Evolutionary conservation across 2,113 vertebrate genomes (phyloP), one percentile per base, ranked within the genome.

Genomic region (Poeciliopsis turrubarensis): DNA sequence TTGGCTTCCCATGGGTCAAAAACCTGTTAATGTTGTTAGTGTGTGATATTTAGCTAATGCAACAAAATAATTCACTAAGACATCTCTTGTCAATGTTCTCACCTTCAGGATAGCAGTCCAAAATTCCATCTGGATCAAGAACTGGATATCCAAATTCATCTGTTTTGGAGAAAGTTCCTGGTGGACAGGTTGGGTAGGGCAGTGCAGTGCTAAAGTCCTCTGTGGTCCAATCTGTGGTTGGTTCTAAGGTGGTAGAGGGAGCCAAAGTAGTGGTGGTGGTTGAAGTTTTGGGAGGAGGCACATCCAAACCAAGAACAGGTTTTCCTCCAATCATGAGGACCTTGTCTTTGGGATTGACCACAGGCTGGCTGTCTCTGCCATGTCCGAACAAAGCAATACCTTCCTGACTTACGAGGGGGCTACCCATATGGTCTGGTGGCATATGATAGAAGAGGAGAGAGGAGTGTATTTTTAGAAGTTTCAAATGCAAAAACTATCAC

Each of bases 341-440:
- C 77, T 96, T 99, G 26, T 98, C 97, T 89, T 97, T 98, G 61
- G 98, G 96, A 89, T 93, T 98, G 0, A 97, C 90, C 87, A 99
- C 93, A 44, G 98, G 98, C 69, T 94, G 95, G 74, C 96, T 96
- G 25, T 96, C 95, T 81, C 98, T 94, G 65, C 97, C 95, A 57
- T 97, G 94, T 70, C 97, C 98, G 84, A 99, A 99, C 71, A 99
- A 93, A 60, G 97, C 97, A 75, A 99, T 90, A 26, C 98, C 98
- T 1, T 99, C 97, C 3, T 96, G 94, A 87, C 95, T 98, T 74
- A 99, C 93, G 79, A 99, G 30, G 0, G 98, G 98, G 64, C 96
- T 97, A 29, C 98, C 98, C 73, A 95, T 92, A 76, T 95, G 93
- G 89, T 99, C 98, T 99, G 89, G 72, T 62, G 25, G 54, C 54